A percentile compares a stretch with the other conserved stretches of the same genome.
Conservation (phyloP, 2,113 vertebrate species). For the Myrmecobius fasciatus region DNA sequence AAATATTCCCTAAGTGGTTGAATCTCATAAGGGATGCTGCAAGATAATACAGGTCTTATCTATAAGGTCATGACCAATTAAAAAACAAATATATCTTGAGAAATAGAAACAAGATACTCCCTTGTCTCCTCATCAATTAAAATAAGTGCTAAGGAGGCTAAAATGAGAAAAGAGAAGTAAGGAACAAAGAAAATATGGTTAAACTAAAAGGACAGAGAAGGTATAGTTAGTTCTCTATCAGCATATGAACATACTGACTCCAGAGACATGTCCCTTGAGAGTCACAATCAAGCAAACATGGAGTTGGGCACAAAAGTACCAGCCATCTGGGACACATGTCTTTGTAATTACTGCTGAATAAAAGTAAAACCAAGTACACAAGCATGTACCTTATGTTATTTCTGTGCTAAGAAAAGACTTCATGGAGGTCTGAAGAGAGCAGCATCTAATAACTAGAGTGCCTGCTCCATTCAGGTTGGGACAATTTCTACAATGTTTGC, state of each 20-base stretch:
- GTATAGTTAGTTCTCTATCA: background rate
- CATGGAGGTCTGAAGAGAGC: background rate
- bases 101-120: background rate
- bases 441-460: background rate
- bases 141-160: background rate
- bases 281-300: background rate
- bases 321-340: background rate
- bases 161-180: background rate
- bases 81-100: background rate
- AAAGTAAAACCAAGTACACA: background rate
- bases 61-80: background rate
- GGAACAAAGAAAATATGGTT: background rate
- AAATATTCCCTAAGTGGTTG: background rate
- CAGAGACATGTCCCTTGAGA: background rate
- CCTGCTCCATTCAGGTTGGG: background rate
- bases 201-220: background rate
- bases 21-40: background rate
- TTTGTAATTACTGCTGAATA: background rate
- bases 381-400: background rate
- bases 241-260: background rate
- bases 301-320: background rate
- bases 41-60: background rate
- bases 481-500: background rate
- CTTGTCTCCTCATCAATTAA: background rate
- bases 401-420: background rate